Conservation (phyloP, 2,888 invertebrate species). For the Drosophila hamatofila region DNA sequence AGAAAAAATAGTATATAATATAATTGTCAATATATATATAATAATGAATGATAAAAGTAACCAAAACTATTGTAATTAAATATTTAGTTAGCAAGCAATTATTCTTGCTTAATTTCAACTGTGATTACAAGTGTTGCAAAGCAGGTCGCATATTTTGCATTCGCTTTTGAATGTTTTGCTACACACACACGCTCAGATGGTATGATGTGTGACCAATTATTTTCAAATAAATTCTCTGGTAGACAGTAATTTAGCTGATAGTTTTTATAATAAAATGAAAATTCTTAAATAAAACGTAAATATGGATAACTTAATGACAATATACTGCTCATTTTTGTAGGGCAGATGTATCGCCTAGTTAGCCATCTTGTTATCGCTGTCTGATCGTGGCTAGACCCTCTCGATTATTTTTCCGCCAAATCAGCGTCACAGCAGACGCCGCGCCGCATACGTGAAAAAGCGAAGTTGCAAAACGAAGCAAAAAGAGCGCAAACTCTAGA, state of each 20-base stretch:
- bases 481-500: conserved; percentile 51
- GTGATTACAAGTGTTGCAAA: conserved; percentile 32
- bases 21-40: too few relatives aligned
- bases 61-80: too few relatives aligned
- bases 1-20: too few relatives aligned
- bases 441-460: conserved; percentile 69
- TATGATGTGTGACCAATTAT: conserved; percentile 3
- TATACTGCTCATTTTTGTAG: neutral
- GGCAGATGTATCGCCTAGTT: neutral
- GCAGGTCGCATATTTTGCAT: neutral
- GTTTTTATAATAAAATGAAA: neutral
- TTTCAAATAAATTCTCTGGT: neutral
- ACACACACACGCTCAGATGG: conserved; percentile 19
- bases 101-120: neutral
- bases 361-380: conserved; percentile 42
- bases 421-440: conserved; percentile 67
- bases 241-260: rapidly evolving
- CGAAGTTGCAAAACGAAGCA: conserved; percentile 66
- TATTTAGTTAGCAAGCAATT: neutral
- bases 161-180: conserved; percentile 6
- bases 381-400: conserved; percentile 28
- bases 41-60: too few relatives aligned
- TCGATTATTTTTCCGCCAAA: conserved; percentile 69
- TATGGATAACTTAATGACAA: neutral
- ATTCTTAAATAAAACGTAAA: neutral